Conservation (phyloP, 2,888 invertebrate genomes). For the Prosopocoilus inquinatus region DNA sequence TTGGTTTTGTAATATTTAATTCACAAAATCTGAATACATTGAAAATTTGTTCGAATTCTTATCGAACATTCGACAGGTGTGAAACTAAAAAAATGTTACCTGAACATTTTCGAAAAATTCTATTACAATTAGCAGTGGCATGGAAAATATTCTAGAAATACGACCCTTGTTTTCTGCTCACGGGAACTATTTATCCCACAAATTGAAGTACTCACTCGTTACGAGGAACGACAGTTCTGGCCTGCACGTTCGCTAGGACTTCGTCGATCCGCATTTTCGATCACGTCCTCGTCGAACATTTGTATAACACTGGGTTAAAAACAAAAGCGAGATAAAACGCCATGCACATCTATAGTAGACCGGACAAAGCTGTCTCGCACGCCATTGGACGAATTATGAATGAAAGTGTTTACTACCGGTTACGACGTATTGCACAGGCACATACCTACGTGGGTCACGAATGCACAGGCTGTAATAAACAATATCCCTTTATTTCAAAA, state of each 20-base stretch:
- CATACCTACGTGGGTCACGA: background rate
- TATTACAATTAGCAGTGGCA: too few relatives aligned
- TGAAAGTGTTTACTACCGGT: conserved; percentile 10
- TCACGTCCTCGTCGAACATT: background rate
- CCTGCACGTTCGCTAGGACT: background rate
- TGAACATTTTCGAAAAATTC: too few relatives aligned
- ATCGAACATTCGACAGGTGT: too few relatives aligned
- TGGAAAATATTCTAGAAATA: too few relatives aligned
- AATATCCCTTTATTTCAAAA: too few relatives aligned
- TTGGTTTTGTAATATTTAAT: too few relatives aligned
- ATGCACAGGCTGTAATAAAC: too few relatives aligned
- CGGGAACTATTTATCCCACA: background rate
- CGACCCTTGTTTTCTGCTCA: too few relatives aligned
- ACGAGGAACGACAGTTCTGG: conserved; percentile 7
- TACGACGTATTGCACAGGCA: background rate
- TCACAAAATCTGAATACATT: too few relatives aligned
- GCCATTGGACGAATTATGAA: conserved; percentile 9
- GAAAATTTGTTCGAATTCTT: too few relatives aligned
- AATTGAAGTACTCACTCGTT: conserved; percentile 18
- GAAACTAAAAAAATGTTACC: too few relatives aligned
- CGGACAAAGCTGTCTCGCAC: background rate
- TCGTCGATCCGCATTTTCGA: conserved; percentile 3
- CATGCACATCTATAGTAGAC: background rate
- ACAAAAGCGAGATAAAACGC: background rate
- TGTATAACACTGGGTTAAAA: background rate